These are phyloP conservation scores for Trissoscelio sp. DNA, from an alignment of 2,888 invertebrate species.

Conservation along the genomic window DNA sequence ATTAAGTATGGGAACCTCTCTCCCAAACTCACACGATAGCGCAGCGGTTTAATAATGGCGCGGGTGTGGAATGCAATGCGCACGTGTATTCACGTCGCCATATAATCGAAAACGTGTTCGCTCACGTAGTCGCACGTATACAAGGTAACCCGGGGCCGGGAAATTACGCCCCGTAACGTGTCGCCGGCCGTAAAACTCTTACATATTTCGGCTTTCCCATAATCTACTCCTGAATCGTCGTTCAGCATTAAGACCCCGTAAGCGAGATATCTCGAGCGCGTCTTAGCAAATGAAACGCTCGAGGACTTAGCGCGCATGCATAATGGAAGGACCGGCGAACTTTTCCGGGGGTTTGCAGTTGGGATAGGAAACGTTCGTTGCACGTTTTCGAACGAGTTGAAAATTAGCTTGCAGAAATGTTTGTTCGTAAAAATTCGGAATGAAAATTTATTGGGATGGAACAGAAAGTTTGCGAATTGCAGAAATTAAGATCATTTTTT, in stretches of 20 bases:
- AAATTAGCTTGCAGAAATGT: too few relatives aligned
- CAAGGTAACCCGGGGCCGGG: slow-evolving; percentile 40
- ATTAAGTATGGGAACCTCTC: too few relatives aligned
- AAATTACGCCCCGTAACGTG: slow-evolving; percentile 69
- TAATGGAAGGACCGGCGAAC: slow-evolving; percentile 35
- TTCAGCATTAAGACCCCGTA: slow-evolving; percentile 69
- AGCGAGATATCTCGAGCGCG: slow-evolving; percentile 59
- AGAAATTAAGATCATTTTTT: too few relatives aligned
- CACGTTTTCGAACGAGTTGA: neutral
- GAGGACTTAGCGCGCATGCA: slow-evolving; percentile 34
- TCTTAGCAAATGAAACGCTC: slow-evolving; percentile 56
- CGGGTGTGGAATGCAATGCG: slow-evolving; percentile 41
- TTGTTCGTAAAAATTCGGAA: too few relatives aligned
- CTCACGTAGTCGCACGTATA: slow-evolving; percentile 31
- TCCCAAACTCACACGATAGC: too few relatives aligned
- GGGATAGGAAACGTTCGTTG: neutral
- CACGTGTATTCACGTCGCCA: slow-evolving; percentile 36
- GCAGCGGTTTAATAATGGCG: slow-evolving; percentile 57
- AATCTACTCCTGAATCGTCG: slow-evolving; percentile 69
- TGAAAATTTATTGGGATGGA: too few relatives aligned
- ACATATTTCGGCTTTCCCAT: slow-evolving; percentile 67
- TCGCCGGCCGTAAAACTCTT: slow-evolving; percentile 71
- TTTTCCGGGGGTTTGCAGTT: slow-evolving; percentile 19
- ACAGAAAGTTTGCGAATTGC: too few relatives aligned
- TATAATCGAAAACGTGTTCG: slow-evolving; percentile 55